phyloP scores from a whole-genome alignment of 2,797 vertebrate species.

The Pseudochirops corinnae region DNA sequence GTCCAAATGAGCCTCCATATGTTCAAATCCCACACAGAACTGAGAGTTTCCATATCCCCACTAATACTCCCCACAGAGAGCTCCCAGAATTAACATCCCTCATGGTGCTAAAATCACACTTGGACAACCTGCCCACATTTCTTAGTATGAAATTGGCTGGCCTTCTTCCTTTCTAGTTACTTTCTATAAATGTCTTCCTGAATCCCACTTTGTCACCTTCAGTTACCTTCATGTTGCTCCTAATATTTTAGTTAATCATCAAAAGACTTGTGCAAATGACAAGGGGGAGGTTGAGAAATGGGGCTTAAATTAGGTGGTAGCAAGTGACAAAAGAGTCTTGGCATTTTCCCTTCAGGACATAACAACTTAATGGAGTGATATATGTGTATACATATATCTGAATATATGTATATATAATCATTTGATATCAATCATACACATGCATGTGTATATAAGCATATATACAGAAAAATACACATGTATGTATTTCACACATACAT shows the following conservation, averaged over 20 bases:
- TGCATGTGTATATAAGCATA: too few species aligned
- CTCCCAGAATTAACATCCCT: background rate
- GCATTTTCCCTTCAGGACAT: background rate
- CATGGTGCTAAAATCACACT: background rate
- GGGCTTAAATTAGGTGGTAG: background rate
- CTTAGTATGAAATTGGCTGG: background rate
- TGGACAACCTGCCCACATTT: background rate
- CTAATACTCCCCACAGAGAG: background rate
- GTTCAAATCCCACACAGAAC: background rate
- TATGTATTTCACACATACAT: too few species aligned
- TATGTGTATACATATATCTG: too few species aligned
- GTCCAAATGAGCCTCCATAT: background rate
- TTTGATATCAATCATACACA: too few species aligned
- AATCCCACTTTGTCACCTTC: background rate
- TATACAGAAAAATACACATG: too few species aligned
- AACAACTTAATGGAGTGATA: background rate
- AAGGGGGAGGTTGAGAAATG: background rate
- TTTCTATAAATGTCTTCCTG: background rate
- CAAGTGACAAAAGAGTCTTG: background rate
- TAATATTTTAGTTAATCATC: background rate
- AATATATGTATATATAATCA: too few species aligned
- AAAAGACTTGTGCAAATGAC: background rate
- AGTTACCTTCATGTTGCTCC: background rate
- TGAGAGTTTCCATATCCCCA: background rate
- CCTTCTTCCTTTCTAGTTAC: background rate